Percentiles rank a stretch among this genome's conserved stretches.
Conservation (phyloP, 1,140 invertebrate genomes). For the Leguminivora glycinivorella region DNA sequence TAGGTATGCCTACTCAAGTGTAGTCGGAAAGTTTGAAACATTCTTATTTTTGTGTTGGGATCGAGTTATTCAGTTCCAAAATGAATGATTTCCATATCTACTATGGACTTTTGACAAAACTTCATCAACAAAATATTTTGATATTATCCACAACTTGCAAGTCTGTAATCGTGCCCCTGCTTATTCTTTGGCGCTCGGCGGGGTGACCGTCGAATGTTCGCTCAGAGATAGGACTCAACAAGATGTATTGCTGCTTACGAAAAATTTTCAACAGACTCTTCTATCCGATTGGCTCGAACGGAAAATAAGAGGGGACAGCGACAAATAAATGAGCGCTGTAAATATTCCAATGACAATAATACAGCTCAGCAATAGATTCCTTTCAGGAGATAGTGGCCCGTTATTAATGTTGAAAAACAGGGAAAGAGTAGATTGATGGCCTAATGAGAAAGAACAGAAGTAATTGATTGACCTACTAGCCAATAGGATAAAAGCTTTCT, state of each 20-base stretch:
- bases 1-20: too few species aligned
- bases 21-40: too few species aligned
- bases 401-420: slow-evolving; percentile 76
- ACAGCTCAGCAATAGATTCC: slow-evolving; percentile 78
- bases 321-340: slow-evolving; percentile 76
- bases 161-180: slow-evolving; percentile 27
- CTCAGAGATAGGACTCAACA: slow-evolving; percentile 71
- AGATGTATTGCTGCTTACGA: slow-evolving; percentile 77
- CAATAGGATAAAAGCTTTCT: slow-evolving; percentile 24
- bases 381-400: slow-evolving; percentile 64
- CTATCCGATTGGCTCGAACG: slow-evolving; percentile 76
- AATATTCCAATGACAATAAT: slow-evolving; percentile 78
- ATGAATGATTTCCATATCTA: too few species aligned
- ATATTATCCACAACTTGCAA: not conserved
- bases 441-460: slow-evolving; percentile 47
- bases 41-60: too few species aligned
- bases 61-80: too few species aligned
- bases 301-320: slow-evolving; percentile 75
- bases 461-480: slow-evolving; percentile 2
- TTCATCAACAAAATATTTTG: too few species aligned
- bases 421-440: slow-evolving; percentile 60
- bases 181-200: slow-evolving; percentile 59
- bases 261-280: slow-evolving; percentile 75
- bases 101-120: too few species aligned
- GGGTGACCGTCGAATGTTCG: slow-evolving; percentile 72